Evolutionary conservation across 2,888 invertebrate genomes (phyloP), one percentile per base, ranked within the genome.

Genomic region (Unio pictorum): DNA sequence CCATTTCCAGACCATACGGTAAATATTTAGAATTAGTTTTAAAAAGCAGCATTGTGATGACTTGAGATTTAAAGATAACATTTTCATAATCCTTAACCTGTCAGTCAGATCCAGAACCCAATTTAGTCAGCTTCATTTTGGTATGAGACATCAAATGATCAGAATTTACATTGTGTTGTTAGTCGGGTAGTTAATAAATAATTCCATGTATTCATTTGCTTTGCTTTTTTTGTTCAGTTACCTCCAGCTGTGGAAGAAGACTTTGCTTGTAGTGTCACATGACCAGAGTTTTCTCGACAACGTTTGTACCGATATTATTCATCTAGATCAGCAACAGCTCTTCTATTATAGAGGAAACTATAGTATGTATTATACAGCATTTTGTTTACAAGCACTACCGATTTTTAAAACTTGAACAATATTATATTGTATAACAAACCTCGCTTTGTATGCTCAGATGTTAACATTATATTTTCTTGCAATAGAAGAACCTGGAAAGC

Each of bases 201-300:
- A 7, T 59, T 57, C 15, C 4, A 8, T 63, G 17, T 28, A 26
- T 28, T 61, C 8, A 34, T 45, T 45, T 45, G 45, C 34, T 45
- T 58, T 17, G 1, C 20, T 68, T 73, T 69, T 69, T 56, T 64
- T 63, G 82, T 90, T 67, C 78, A 95, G 95, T 90, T 99, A 99
- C 89, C 92, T 99, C 30, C 98, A 99, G 92, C 93, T 93, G 4
- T 99, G 99, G 99, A 99, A 99, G 91, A 99, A 99, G 89, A 99
- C 99, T 0, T 91, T 99, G 4, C 91, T 99, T 55, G 95, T 99
- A 72, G 99, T 99, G 18, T 99, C 99, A 85, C 99, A 99, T 94
- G 99, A 99, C 93, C 99, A 99, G 91, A 97, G 97, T 80, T 99
- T 99, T 92, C 93, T 99, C 84, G 99, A 99, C 90, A 99, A 99